These are phyloP conservation scores for Enoplosus armatus DNA, from an alignment of 2,797 vertebrate species.

Conservation along the genomic window DNA sequence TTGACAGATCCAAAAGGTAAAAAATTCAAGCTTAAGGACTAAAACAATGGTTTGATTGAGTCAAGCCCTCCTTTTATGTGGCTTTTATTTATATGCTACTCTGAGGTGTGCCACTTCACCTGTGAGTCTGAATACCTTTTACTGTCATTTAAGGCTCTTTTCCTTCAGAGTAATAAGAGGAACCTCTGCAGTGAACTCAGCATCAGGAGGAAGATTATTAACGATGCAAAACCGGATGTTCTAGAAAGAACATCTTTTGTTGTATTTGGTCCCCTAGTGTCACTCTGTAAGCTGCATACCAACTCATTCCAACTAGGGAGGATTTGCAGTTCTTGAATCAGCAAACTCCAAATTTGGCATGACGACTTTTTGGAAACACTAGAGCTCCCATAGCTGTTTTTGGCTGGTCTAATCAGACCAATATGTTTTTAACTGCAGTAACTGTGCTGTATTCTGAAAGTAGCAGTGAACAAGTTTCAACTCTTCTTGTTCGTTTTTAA, in stretches of 20 bases:
- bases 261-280: constrained; percentile 11
- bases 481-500: constrained; percentile 8
- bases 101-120: background rate
- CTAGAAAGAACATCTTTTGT: background rate
- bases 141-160: background rate
- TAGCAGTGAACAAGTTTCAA: background rate
- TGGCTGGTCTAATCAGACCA: constrained; percentile 12
- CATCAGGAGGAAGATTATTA: background rate
- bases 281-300: constrained; percentile 1
- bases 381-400: background rate
- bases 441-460: background rate
- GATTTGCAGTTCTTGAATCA: constrained; percentile 33
- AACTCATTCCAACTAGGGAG: background rate
- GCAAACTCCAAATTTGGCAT: constrained; percentile 14
- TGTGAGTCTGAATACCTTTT: background rate
- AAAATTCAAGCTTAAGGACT: background rate
- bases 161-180: background rate
- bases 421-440: constrained; percentile 8
- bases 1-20: background rate
- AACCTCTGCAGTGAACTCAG: fast-evolving
- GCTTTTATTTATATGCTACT: background rate
- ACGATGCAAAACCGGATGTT: background rate
- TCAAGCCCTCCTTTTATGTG: background rate
- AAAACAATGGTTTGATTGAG: background rate
- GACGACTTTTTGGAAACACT: background rate